phyloP scores from a whole-genome alignment of 1,140 invertebrate species.

The Drosophila erecta region DNA sequence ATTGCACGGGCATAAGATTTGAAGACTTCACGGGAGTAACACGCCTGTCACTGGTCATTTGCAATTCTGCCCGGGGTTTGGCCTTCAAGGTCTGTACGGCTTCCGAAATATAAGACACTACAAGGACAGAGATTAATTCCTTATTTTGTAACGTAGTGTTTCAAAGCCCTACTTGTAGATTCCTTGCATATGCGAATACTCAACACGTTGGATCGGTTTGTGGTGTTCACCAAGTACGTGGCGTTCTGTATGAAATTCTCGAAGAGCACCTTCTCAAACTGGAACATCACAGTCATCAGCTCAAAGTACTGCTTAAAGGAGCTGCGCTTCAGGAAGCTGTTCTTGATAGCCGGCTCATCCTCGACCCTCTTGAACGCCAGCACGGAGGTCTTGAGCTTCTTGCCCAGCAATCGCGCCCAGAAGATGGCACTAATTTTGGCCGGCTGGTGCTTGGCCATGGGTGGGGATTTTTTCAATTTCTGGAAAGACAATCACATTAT shows the following conservation, averaged over 20 bases:
- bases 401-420: constrained; percentile 92
- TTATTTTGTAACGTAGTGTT: too few species aligned
- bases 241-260: constrained; percentile 87
- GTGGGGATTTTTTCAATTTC: constrained; percentile 89
- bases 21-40: constrained; percentile 2
- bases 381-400: constrained; percentile 91
- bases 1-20: neutral
- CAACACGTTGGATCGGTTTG: constrained; percentile 89
- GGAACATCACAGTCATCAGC: constrained; percentile 90
- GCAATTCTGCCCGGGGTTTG: constrained; percentile 20
- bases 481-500: constrained; percentile 64
- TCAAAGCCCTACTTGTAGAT: constrained; percentile 44
- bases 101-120: constrained; percentile 67
- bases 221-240: constrained; percentile 86
- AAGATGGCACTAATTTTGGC: constrained; percentile 92
- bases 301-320: constrained; percentile 91
- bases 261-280: constrained; percentile 90
- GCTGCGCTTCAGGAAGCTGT: constrained; percentile 89
- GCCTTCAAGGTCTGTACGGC: constrained; percentile 40
- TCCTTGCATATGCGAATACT: constrained; percentile 85
- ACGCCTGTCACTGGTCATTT: neutral
- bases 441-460: constrained; percentile 91
- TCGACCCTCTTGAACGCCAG: constrained; percentile 90
- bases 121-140: neutral
- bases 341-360: constrained; percentile 87